Evolutionary conservation across 2,888 invertebrate species (phyloP).

Genomic region (Ormyrus pomaceus): DNA sequence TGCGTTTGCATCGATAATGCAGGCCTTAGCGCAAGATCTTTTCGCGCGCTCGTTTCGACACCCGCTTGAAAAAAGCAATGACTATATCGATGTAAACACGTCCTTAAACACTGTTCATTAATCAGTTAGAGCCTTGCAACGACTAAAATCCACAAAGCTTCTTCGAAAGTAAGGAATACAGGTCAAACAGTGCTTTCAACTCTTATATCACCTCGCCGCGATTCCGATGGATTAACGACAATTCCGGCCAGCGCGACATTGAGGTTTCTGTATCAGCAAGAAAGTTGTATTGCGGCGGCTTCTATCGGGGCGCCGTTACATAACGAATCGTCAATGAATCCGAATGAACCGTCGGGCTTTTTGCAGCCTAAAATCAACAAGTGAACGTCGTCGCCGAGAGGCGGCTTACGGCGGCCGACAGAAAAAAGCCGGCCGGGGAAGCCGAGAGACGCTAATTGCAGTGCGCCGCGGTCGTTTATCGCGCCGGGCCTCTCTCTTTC

Average conservation of each 20-base stretch:
- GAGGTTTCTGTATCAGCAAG: background rate
- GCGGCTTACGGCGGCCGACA: background rate
- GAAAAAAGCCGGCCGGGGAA: background rate
- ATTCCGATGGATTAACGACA: background rate
- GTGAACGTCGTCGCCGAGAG: background rate
- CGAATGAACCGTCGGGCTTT: slow-evolving; percentile 13
- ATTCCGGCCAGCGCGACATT: slow-evolving; percentile 24
- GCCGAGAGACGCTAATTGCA: slow-evolving; percentile 9
- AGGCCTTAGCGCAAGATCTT: no score
- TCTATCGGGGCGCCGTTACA: background rate
- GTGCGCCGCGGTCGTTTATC: background rate
- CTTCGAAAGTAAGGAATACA: no score
- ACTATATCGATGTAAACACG: no score
- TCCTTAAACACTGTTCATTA: no score
- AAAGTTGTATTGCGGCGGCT: background rate
- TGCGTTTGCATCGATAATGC: no score
- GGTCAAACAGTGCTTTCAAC: no score
- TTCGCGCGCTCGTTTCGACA: no score
- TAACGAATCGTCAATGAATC: slow-evolving; percentile 30
- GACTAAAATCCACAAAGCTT: no score
- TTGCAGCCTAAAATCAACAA: slow-evolving; percentile 13
- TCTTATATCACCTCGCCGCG: slow-evolving; percentile 22
- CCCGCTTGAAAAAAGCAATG: no score
- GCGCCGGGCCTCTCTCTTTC: slow-evolving; percentile 11
- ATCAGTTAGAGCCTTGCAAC: no score